These are phyloP conservation scores for Brachystomella parvula DNA, from an alignment of 1,140 invertebrate genomes.

Conservation along the genomic window DNA sequence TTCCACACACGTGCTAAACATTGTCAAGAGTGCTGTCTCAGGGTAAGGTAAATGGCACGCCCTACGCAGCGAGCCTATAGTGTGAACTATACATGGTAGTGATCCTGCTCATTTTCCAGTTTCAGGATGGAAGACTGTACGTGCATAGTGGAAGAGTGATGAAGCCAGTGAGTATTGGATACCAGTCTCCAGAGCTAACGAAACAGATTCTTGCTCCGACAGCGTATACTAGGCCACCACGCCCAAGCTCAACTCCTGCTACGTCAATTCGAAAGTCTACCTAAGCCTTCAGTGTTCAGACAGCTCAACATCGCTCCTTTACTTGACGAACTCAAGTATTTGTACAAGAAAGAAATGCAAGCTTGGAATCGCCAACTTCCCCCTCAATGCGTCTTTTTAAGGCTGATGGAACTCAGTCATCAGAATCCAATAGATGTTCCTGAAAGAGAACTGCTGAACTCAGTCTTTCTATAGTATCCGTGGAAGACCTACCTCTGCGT, in stretches of 20 bases:
- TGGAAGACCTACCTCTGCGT: too few relatives aligned
- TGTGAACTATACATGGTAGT: not conserved
- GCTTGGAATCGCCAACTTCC: too few relatives aligned
- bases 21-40: conserved; percentile 34
- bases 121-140: conserved; percentile 36
- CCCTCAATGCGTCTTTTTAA: too few relatives aligned
- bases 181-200: conserved; percentile 6
- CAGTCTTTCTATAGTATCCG: too few relatives aligned
- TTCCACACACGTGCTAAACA: conserved; percentile 26
- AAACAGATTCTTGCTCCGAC: conserved; percentile 14
- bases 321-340: too few relatives aligned
- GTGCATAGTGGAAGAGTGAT: conserved; percentile 28
- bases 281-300: too few relatives aligned
- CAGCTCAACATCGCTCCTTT: too few relatives aligned
- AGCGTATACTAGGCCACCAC: not conserved
- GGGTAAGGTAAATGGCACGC: conserved; percentile 13
- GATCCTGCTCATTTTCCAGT: conserved; percentile 16
- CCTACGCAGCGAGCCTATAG: not conserved
- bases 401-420: too few relatives aligned
- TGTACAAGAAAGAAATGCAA: too few relatives aligned
- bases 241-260: not conserved
- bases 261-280: too few relatives aligned
- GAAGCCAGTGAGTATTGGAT: conserved; percentile 31
- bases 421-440: too few relatives aligned
- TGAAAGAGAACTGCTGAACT: too few relatives aligned